phyloP scores from a whole-genome alignment of 2,113 vertebrate genomes.

The Dasyornis broadbenti region DNA sequence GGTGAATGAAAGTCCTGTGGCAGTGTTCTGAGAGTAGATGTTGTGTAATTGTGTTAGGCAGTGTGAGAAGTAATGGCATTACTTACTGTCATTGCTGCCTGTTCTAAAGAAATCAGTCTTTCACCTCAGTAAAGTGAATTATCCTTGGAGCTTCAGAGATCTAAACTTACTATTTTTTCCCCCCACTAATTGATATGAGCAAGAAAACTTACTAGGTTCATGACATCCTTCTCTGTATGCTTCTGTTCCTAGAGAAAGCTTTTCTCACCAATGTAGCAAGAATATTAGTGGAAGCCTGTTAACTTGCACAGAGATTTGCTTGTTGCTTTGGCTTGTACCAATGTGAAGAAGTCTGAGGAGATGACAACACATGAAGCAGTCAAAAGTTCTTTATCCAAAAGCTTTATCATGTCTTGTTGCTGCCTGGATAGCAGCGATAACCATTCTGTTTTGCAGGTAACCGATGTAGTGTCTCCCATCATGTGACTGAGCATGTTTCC shows the following conservation, averaged over 20 bases:
- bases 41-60: neutral
- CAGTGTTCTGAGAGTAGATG: neutral
- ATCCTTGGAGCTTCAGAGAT: neutral
- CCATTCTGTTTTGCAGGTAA: neutral
- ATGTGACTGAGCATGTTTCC: neutral
- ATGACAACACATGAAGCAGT: neutral
- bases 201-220: neutral
- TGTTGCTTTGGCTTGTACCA: neutral
- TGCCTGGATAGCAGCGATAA: neutral
- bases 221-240: neutral
- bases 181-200: neutral
- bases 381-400: neutral
- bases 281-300: neutral
- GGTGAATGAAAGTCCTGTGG: neutral
- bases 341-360: neutral
- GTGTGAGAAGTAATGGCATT: neutral
- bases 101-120: neutral
- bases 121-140: neutral
- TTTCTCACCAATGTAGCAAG: neutral
- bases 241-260: neutral
- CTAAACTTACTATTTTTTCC: neutral
- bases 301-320: neutral
- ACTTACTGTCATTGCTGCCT: neutral
- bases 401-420: neutral
- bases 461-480: neutral